Evolutionary conservation across 2,797 vertebrate genomes (phyloP), one percentile per base, ranked within the genome.

Genomic region (Neosilurus mollespiculum): DNA sequence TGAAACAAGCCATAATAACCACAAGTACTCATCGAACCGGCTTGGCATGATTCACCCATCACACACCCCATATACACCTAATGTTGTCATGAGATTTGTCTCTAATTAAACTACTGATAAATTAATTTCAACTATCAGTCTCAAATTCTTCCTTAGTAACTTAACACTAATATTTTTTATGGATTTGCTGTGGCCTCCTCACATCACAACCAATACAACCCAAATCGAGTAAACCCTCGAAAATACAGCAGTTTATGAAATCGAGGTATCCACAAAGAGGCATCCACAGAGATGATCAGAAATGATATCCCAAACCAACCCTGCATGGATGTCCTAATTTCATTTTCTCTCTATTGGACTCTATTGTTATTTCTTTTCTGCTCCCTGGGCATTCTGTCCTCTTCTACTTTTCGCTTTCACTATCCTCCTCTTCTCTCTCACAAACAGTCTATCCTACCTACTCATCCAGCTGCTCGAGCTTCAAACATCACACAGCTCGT

Each of bases 1-100:
- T 83, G 64, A 56, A 82, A 84, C 54, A 73, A 88, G 84, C 84
- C 78, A 85, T 70, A 90, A 89, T 89, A 89, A 90, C 92, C 82
- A 82, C 88, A 89, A 67, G 51, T 54, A 80, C 76, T 88, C 22
- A 62, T n/a, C 49, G 78, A 71, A 94, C 93, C 85, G 77, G 92
- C 87, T 87, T 1, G 30, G 85, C 92, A 71, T 91, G 92, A 94
- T 92, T 67, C 24, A 53, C 71, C 58, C 67, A 37, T 71, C 24
- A 76, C 84, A 86, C 88, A 64, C 82, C 71, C 66, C 26, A 71
- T 66, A 81, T 49, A 81, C 75, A 59, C 73, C 70, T 62, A 67
- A 64, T 6, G 15, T 70, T 83, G 14, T 20, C 73, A 61, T 12
- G 10, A 58, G 43, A 67, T 24, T 66, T 80, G 64, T 81, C 64